These are phyloP conservation scores for Drosophila anceps DNA, from an alignment of 2,888 invertebrate species.

Conservation along the genomic window DNA sequence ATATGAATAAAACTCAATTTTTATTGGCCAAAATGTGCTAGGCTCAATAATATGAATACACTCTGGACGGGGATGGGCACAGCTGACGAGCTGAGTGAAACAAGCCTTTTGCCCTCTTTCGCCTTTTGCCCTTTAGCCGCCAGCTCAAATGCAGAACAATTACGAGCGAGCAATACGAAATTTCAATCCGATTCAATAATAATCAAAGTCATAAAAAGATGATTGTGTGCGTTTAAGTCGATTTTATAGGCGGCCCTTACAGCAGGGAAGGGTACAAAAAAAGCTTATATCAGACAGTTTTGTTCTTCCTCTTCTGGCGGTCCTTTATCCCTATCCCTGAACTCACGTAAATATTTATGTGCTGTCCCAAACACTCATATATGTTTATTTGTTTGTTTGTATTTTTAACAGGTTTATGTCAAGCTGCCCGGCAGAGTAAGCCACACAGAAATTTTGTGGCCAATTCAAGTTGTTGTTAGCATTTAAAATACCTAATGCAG, in stretches of 20 bases:
- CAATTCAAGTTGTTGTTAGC: conserved; percentile 13
- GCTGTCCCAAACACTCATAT: conserved; percentile 3
- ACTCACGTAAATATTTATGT: conserved; percentile 13
- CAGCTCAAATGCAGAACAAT: conserved; percentile 45
- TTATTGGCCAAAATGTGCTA: conserved; percentile 58
- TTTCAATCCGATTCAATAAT: conserved; percentile 74
- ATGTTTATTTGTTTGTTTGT: background rate
- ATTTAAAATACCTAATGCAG: background rate
- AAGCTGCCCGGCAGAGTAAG: background rate
- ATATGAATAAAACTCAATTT: conserved; percentile 72
- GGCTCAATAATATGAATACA: conserved; percentile 65
- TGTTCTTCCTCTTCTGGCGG: background rate
- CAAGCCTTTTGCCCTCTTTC: conserved; percentile 21
- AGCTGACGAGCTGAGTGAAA: conserved; percentile 29
- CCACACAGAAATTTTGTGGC: conserved; percentile 8
- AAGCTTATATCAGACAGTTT: conserved; percentile 9
- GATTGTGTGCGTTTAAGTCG: conserved; percentile 64
- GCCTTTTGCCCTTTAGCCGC: no score
- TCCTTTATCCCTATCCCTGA: conserved; percentile 2
- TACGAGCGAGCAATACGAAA: conserved; percentile 32
- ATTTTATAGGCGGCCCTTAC: conserved; percentile 35
- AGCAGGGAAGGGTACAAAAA: conserved; percentile 1
- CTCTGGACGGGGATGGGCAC: background rate
- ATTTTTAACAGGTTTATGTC: conserved; percentile 10
- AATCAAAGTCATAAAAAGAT: conserved; percentile 81